Evolutionary conservation across 2,888 invertebrate species (phyloP).

Genomic region (Rhyacophila evoluta): DNA sequence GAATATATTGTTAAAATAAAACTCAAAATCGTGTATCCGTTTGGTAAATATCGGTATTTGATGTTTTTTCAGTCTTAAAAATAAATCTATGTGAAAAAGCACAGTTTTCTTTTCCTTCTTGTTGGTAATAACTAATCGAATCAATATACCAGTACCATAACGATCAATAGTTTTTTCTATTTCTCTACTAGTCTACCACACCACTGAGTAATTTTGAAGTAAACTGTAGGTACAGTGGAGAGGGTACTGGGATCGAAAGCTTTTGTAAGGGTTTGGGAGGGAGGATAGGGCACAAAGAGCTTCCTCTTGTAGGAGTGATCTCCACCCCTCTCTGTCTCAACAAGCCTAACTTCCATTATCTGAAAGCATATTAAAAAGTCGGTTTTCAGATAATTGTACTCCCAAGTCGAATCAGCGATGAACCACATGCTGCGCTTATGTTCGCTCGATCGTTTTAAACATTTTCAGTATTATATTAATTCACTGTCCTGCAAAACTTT

Average conservation of each 20-base stretch:
- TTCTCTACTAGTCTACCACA: too few species aligned
- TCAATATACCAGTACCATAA: too few species aligned
- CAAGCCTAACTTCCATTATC: conserved; percentile 13
- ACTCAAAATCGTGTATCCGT: too few species aligned
- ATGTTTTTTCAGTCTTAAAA: too few species aligned
- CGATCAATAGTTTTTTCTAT: too few species aligned
- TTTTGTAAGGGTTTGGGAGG: not conserved
- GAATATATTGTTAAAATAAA: too few species aligned
- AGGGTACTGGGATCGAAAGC: not conserved
- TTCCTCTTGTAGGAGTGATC: conserved; percentile 3
- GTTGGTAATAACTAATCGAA: too few species aligned
- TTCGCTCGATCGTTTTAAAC: not conserved
- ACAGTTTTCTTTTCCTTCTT: too few species aligned
- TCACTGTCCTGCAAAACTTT: too few species aligned
- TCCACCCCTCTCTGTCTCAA: conserved; percentile 26
- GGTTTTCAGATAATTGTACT: conserved; percentile 7
- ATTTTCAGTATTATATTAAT: not conserved
- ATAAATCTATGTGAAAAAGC: too few species aligned
- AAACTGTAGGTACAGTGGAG: not conserved
- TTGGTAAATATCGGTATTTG: too few species aligned
- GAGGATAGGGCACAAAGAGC: not conserved
- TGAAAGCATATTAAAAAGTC: conserved; percentile 13
- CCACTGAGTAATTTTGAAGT: not conserved
- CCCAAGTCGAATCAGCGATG: not conserved
- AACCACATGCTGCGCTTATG: not conserved